phyloP scores from a whole-genome alignment of 2,888 invertebrate genomes.

The Danaus chrysippus region DNA sequence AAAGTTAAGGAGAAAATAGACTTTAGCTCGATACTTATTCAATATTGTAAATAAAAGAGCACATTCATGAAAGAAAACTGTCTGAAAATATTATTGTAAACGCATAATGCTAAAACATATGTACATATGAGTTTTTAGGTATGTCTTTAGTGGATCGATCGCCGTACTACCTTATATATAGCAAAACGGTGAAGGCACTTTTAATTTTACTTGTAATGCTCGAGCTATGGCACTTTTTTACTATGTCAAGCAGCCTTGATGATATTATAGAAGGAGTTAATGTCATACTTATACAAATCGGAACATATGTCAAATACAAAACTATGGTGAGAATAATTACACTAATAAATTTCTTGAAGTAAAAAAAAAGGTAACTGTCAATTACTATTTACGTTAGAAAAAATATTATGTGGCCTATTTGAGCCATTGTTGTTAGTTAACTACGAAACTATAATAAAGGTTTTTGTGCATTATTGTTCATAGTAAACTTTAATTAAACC shows the following conservation, averaged over 20 bases:
- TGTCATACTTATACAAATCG: constrained; percentile 48
- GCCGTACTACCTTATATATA: constrained; percentile 42
- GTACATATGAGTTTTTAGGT: constrained; percentile 25
- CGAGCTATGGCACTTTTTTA: constrained; percentile 52
- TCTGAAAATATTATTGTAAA: too few species aligned
- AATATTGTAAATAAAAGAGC: too few species aligned
- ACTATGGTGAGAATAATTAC: constrained; percentile 49
- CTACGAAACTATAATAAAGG: too few species aligned
- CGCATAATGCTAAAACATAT: too few species aligned
- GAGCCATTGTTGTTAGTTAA: too few species aligned
- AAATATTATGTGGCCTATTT: neutral
- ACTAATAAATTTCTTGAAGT: neutral
- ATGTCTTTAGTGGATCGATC: constrained; percentile 28
- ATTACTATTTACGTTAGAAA: neutral
- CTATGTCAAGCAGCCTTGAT: constrained; percentile 45
- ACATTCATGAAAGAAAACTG: too few species aligned
- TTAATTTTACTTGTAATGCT: constrained; percentile 44
- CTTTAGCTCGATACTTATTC: too few species aligned
- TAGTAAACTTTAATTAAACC: too few species aligned
- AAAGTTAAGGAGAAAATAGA: too few species aligned
- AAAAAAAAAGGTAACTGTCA: neutral
- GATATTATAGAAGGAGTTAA: constrained; percentile 50
- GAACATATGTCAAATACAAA: constrained; percentile 52
- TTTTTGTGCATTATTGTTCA: too few species aligned
- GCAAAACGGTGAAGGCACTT: constrained; percentile 42